Percentiles rank a stretch among this genome's conserved stretches.
phyloP scores from a whole-genome alignment of 2,113 vertebrate species.

The Microcebus ravelobensis region DNA sequence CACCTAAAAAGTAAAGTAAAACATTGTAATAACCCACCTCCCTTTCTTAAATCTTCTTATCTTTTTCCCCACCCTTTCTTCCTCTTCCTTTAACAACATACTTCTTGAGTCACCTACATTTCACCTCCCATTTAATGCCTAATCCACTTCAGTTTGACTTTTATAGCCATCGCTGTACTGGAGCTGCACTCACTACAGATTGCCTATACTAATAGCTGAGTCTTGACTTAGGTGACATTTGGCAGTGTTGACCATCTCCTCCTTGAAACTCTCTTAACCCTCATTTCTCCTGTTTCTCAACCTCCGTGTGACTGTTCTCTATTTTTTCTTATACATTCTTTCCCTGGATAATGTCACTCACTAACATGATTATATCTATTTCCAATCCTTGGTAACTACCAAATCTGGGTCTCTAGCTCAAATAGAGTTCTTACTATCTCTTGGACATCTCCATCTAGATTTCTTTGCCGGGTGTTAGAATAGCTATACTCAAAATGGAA shows the following conservation, averaged over 20 bases:
- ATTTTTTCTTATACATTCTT: not conserved
- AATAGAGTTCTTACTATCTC: not conserved
- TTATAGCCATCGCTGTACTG: not conserved
- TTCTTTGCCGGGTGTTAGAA: not conserved
- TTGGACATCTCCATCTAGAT: not conserved
- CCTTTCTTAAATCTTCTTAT: not conserved
- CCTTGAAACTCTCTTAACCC: not conserved
- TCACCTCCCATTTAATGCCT: too few relatives aligned
- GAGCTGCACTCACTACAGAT: not conserved
- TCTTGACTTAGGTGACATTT: not conserved
- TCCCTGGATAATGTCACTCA: not conserved
- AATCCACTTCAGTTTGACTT: not conserved
- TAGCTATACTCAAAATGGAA: not conserved
- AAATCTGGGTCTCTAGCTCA: not conserved
- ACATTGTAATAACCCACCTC: not conserved
- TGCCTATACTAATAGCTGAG: not conserved
- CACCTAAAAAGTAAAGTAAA: slow-evolving; percentile 38
- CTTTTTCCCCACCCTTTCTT: not conserved
- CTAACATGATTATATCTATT: not conserved
- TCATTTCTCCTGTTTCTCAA: not conserved
- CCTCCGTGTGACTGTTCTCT: not conserved
- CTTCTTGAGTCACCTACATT: not conserved
- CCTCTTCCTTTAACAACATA: not conserved
- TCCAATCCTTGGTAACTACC: not conserved
- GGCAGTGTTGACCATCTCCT: not conserved